A percentile compares a stretch with the other conserved stretches of the same genome.
phyloP scores from a whole-genome alignment of 1,140 invertebrate genomes.

The Eupristina koningsbergeri region DNA sequence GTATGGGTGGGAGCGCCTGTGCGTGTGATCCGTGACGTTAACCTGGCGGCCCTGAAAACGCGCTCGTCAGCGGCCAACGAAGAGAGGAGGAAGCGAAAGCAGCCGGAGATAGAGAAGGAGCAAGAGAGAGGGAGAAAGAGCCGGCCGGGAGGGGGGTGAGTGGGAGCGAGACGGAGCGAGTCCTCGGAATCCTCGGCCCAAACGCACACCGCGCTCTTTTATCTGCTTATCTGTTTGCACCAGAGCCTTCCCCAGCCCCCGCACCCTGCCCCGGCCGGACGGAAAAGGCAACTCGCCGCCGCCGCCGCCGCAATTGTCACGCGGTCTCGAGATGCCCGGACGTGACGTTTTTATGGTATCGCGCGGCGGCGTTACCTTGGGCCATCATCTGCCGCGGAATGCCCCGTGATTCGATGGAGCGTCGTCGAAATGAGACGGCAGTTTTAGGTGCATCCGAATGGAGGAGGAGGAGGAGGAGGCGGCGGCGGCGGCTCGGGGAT shows the following conservation, averaged over 20 bases:
- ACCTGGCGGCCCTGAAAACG: slow-evolving; percentile 72
- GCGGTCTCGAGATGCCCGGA: background rate
- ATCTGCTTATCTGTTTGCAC: background rate
- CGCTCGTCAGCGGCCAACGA: slow-evolving; percentile 55
- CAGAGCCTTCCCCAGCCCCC: background rate
- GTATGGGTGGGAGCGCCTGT: background rate
- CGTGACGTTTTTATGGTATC: background rate
- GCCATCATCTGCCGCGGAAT: background rate
- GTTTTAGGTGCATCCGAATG: background rate
- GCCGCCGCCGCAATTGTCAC: background rate
- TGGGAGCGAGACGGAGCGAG: background rate
- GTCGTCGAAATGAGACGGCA: background rate
- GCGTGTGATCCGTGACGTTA: slow-evolving; percentile 66
- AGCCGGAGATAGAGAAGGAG: background rate
- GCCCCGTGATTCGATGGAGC: background rate
- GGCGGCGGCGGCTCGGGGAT: too few species aligned
- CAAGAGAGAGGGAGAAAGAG: background rate
- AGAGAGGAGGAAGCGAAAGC: background rate
- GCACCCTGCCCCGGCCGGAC: background rate
- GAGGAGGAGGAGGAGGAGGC: background rate
- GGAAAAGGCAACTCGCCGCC: background rate
- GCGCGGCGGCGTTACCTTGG: background rate
- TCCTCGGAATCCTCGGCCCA: background rate
- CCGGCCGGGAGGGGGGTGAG: background rate
- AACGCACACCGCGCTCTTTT: background rate